Evolutionary conservation across 2,797 vertebrate genomes (phyloP), one percentile per base, ranked within the genome.

Genomic region (Neoniphon sammara): DNA sequence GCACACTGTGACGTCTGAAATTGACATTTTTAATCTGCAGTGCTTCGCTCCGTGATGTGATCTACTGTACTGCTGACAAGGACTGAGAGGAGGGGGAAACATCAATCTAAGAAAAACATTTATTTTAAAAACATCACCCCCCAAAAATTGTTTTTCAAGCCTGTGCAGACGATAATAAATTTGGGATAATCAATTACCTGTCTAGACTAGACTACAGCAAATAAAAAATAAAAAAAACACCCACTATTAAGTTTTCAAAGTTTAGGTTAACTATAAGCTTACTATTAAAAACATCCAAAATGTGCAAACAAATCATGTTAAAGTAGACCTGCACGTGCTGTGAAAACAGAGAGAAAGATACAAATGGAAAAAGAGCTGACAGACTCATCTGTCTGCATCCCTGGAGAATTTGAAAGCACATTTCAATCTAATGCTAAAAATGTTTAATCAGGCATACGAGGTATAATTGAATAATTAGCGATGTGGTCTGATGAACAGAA

Each of bases 1-100:
- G 86, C 74, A 73, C 71, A 58, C 34, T 73, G 70, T 82, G 81
- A 87, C 11, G 87, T 86, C 69, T 78, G 84, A 87, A 93, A 91
- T 81, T 88, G 90, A 87, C 91, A 79, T 90, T 91, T 94, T 88
- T 88, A 92, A 94, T 94, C 89, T 91, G 82, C 81, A 49, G 62
- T 58, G 78, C 73, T 78, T 87, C 66, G 72, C 75, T 61, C 75
- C 62, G 49, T 75, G 79, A 83, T 84, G 74, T 87, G 88, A 93
- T 92, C 88, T 85, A 88, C 80, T 73, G 78, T 62, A 78, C 81
- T 64, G 72, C 39, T 21, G 55, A 82, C 69, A 70, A 60, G 61
- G 62, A 69, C 79, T 50, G 68, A 71, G 64, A 72, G 73, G 64
- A 50, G 42, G 49, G 49, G 67, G 14, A 23, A 6, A 62, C 74